phyloP scores from a whole-genome alignment of 1,140 invertebrate genomes.

The Sitobion miscanthi region DNA sequence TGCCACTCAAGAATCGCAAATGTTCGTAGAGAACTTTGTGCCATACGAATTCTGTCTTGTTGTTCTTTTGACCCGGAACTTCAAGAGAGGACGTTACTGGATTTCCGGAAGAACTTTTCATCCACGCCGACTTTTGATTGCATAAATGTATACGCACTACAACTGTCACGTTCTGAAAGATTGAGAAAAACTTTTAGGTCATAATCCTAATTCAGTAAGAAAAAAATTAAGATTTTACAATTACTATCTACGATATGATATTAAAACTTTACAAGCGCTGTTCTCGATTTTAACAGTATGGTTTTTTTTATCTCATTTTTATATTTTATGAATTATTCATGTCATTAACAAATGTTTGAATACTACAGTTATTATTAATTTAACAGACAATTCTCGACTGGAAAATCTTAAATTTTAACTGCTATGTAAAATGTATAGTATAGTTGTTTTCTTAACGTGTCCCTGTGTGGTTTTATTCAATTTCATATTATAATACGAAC shows the following conservation, averaged over 20 bases:
- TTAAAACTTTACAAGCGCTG: neutral
- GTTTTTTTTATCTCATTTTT: slow-evolving; percentile 14
- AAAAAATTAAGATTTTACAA: slow-evolving; percentile 8
- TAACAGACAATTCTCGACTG: neutral
- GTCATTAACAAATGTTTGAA: slow-evolving; percentile 1
- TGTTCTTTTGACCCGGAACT: neutral
- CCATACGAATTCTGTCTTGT: neutral
- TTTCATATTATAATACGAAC: neutral
- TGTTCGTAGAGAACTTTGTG: neutral
- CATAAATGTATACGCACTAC: neutral
- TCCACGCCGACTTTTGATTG: neutral
- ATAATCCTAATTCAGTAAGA: neutral
- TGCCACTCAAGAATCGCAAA: neutral
- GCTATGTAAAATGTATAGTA: neutral
- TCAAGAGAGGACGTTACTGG: neutral
- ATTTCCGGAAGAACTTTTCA: slow-evolving; percentile 20
- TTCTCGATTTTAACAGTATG: too few species aligned
- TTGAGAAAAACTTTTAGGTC: slow-evolving; percentile 7
- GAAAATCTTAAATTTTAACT: neutral
- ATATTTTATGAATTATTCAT: slow-evolving; percentile 9
- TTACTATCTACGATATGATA: neutral
- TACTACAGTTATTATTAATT: slow-evolving; percentile 5
- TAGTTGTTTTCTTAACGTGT: neutral
- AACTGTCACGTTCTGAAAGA: slow-evolving; percentile 11
- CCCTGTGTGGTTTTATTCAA: neutral